Conservation (phyloP, 2,888 invertebrate genomes). For the Salpingus planirostris region DNA sequence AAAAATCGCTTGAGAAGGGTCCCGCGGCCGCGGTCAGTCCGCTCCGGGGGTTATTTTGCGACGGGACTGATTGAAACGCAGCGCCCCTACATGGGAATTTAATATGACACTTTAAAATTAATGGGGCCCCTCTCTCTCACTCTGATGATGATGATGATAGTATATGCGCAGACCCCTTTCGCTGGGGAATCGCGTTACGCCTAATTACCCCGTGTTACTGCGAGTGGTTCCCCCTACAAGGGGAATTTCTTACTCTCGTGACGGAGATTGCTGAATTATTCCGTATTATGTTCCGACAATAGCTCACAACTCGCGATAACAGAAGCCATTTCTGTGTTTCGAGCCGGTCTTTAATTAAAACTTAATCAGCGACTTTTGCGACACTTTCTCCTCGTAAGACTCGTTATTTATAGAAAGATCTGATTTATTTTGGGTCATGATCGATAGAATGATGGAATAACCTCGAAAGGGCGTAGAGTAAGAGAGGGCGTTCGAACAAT, state of each 20-base stretch:
- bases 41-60: no score
- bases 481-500: constrained; percentile 1
- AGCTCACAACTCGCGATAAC: constrained; percentile 13
- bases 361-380: neutral
- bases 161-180: constrained; percentile 13
- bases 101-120: constrained; percentile 16
- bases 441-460: no score
- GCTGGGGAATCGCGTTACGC: constrained; percentile 11
- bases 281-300: constrained; percentile 17
- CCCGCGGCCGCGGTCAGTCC: no score
- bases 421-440: no score
- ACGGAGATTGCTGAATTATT: constrained; percentile 18
- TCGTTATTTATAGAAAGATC: no score
- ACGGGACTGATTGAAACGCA: constrained; percentile 5
- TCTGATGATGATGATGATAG: constrained; percentile 11
- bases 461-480: no score
- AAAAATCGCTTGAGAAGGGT: no score
- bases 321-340: constrained; percentile 13
- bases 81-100: constrained; percentile 8
- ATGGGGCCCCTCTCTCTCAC: constrained; percentile 12
- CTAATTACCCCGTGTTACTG: constrained; percentile 7
- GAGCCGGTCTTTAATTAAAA: constrained; percentile 14
- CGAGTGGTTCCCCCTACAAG: constrained; percentile 15
- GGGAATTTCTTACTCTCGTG: constrained; percentile 24
- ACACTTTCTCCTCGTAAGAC: neutral